Evolutionary conservation across 2,888 invertebrate species (phyloP).

Genomic region (Empis livida): DNA sequence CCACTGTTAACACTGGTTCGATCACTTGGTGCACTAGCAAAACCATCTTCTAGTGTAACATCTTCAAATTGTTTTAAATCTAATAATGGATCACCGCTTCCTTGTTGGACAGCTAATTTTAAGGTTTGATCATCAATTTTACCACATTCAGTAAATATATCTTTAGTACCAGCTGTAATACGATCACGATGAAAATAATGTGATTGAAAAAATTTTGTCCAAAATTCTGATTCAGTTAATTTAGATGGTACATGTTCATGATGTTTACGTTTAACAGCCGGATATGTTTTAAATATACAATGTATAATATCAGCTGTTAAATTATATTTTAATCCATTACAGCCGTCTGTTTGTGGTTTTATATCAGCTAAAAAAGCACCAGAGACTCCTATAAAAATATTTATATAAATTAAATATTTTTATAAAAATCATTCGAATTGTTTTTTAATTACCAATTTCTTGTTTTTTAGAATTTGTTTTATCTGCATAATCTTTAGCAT

Average conservation of each 20-base stretch:
- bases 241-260: slow-evolving; percentile 90
- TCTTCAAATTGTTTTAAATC: slow-evolving; percentile 76
- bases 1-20: slow-evolving; percentile 36
- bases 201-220: slow-evolving; percentile 99
- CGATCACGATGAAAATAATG: slow-evolving; percentile 97
- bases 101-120: slow-evolving; percentile 61
- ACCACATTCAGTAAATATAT: slow-evolving; percentile 95
- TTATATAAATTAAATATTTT: no score
- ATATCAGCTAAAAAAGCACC: slow-evolving; percentile 81
- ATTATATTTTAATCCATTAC: slow-evolving; percentile 93
- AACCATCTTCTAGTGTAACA: slow-evolving; percentile 48
- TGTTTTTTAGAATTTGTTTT: slow-evolving; percentile 63
- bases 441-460: slow-evolving; percentile 56
- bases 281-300: slow-evolving; percentile 98
- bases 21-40: slow-evolving; percentile 38
- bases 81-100: slow-evolving; percentile 68
- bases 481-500: slow-evolving; percentile 63
- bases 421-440: no score
- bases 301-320: slow-evolving; percentile 94
- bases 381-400: slow-evolving; percentile 43
- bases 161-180: slow-evolving; percentile 79
- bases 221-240: slow-evolving; percentile 93
- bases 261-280: slow-evolving; percentile 94
- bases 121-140: slow-evolving; percentile 82
- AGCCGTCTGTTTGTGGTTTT: slow-evolving; percentile 92